Base-by-base conservation (phyloP, 1,140 invertebrate species). In the Prorops nasuta region DNA sequence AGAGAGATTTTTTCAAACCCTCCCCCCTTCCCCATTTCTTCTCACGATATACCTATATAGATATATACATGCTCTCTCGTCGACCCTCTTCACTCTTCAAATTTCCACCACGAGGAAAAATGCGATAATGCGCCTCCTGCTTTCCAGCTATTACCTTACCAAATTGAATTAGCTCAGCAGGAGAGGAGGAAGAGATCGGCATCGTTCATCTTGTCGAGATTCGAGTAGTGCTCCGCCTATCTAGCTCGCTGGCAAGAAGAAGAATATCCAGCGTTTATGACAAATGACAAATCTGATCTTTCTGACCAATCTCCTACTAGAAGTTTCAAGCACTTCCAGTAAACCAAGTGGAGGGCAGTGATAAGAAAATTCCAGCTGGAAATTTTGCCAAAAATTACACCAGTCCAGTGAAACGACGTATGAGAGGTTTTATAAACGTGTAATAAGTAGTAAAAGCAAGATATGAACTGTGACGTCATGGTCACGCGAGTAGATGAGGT, bases 101-200 rank as follows among this genome's bases (percentile, higher is more conserved):
- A n/a, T 51, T 51, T 47, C 24, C 22, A 14, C 12, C 22, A 7
- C 9, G 45, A 22, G 43, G 51, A 53, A 49, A 53, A 53, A 53
- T 49, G 51, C 46, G 45, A 51, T 49, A 49, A 53, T 43, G 45
- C 22, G 32, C 16, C 17, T 28, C 32, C 47, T 34, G 39, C 45
- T 38, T 49, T 38, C 51, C 45, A 36, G 51, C 22, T 32, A 49
- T 53, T 49, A 53, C 51, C 45, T 39, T 43, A n/a, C 51, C 22
- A 43, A 53, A 53, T 53, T 43, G 39, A 53, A 53, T 53, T 48
- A 49, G 51, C 9, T 17, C 31, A 28, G 3, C 41, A 31, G 39
- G 15, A 15, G 44, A 20, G 22, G 19, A 16, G 21, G 38, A 37
- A 42, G 32, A 9, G 38, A 53, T 43, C 22, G 32, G 32, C 22